Evolutionary conservation across 2,888 invertebrate genomes (phyloP).

Genomic region (Drosophila percnosoma): DNA sequence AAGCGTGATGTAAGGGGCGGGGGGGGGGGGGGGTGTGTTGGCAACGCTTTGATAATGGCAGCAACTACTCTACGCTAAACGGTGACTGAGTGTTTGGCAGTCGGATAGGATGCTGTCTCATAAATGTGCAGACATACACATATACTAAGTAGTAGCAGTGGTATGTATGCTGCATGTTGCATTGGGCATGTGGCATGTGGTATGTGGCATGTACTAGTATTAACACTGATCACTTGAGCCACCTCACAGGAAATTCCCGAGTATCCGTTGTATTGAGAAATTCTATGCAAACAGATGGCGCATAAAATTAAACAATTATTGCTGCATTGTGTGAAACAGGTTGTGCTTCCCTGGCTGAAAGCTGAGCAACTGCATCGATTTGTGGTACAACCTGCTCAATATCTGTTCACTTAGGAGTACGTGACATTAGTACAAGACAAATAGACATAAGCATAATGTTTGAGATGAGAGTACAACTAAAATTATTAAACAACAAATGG

Average conservation of each 20-base stretch:
- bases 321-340: conserved; percentile 1
- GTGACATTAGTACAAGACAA: no score
- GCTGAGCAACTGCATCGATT: background rate
- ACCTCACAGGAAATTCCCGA: conserved; percentile 34
- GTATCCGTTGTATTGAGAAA: conserved; percentile 28
- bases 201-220: background rate
- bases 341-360: background rate
- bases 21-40: conserved; percentile 1
- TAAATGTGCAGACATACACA: conserved; percentile 10
- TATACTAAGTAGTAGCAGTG: background rate
- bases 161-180: background rate
- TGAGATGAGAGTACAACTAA: background rate
- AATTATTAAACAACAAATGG: background rate
- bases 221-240: conserved; percentile 40
- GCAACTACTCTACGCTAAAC: conserved; percentile 25
- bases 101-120: conserved; percentile 13
- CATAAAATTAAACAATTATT: background rate
- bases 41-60: conserved; percentile 9
- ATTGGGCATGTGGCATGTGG: background rate
- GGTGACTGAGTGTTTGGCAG: conserved; percentile 23
- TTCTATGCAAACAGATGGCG: background rate
- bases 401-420: background rate
- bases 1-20: accelerated
- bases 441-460: background rate
- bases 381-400: background rate